A percentile compares a stretch with the other conserved stretches of the same genome.
These are phyloP conservation scores for Tetanocera ferruginea DNA, from an alignment of 2,888 invertebrate genomes.

Conservation along the genomic window DNA sequence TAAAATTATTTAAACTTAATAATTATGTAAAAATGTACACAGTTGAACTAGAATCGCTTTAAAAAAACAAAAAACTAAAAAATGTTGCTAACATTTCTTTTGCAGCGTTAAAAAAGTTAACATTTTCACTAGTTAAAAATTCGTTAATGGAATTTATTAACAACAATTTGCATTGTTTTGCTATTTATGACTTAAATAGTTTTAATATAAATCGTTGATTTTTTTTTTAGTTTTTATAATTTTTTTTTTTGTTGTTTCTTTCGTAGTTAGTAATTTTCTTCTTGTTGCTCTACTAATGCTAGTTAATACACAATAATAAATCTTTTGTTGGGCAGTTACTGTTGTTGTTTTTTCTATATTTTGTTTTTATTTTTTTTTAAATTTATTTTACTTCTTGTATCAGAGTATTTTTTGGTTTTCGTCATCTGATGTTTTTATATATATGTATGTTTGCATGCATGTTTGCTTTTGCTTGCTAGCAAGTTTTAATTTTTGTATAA, in stretches of 20 bases:
- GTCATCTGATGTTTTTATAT: constrained; percentile 13
- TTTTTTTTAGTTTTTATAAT: constrained; percentile 23
- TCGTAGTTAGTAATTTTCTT: constrained; percentile 25
- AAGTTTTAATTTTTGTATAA: constrained; percentile 41
- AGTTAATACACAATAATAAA: constrained; percentile 46
- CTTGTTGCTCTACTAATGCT: constrained; percentile 32
- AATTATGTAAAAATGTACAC: not conserved
- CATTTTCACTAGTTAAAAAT: constrained; percentile 46
- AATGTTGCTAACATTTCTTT: constrained; percentile 24
- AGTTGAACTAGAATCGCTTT: not conserved
- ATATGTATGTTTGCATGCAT: too few relatives aligned
- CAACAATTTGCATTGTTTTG: constrained; percentile 48
- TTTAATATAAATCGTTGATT: constrained; percentile 21
- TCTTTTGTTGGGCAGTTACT: constrained; percentile 54
- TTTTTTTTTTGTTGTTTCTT: constrained; percentile 2
- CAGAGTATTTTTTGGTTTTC: constrained; percentile 22
- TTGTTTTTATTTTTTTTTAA: constrained; percentile 16
- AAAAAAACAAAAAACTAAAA: not conserved
- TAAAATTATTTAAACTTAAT: not conserved
- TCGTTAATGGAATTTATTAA: constrained; percentile 51
- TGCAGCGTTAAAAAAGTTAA: constrained; percentile 29
- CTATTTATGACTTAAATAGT: constrained; percentile 36
- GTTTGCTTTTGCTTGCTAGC: too few relatives aligned
- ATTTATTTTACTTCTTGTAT: constrained; percentile 10
- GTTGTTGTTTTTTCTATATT: constrained; percentile 47